These are phyloP conservation scores for Pedetes capensis DNA, from an alignment of 2,113 vertebrate genomes.

Conservation along the genomic window DNA sequence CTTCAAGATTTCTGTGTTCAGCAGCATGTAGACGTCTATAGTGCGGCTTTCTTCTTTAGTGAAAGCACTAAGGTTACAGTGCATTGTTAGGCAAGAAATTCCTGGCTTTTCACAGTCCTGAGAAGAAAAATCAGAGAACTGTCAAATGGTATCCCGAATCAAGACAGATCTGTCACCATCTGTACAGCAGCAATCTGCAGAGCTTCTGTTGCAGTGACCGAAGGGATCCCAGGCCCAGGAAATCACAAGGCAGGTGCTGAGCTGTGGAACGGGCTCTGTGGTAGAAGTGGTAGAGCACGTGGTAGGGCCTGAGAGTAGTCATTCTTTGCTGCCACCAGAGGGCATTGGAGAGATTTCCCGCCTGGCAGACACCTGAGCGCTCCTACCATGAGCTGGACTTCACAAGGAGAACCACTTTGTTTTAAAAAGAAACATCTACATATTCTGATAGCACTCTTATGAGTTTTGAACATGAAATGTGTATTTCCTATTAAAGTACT, in stretches of 20 bases:
- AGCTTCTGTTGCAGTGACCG: neutral
- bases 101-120: slow-evolving; percentile 95
- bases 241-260: neutral
- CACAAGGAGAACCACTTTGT: neutral
- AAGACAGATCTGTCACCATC: neutral
- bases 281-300: neutral
- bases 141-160: neutral
- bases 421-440: neutral
- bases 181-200: neutral
- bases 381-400: neutral
- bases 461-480: neutral
- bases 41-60: slow-evolving; percentile 91
- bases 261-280: neutral
- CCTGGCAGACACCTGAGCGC: neutral
- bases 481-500: neutral
- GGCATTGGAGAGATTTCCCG: neutral
- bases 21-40: slow-evolving; percentile 91
- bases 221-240: neutral
- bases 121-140: slow-evolving; percentile 54
- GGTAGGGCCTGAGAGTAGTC: no score
- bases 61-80: slow-evolving; percentile 90
- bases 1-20: slow-evolving; percentile 97
- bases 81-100: slow-evolving; percentile 89
- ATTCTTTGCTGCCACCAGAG: slow-evolving; percentile 34
- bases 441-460: neutral